Conservation (phyloP, 1,140 invertebrate genomes). For the Reticulitermes speratus region DNA sequence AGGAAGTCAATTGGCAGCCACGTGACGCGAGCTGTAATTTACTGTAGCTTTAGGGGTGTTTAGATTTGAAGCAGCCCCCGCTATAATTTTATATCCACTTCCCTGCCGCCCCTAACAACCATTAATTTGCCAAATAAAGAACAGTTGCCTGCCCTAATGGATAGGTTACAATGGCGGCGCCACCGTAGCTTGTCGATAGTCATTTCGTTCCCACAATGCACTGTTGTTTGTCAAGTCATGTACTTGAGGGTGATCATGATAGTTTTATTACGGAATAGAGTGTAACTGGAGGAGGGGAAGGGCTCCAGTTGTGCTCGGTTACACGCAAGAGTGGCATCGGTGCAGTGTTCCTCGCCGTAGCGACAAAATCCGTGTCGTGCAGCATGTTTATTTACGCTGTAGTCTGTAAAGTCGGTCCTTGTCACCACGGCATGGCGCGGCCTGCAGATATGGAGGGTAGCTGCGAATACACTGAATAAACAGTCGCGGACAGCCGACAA, state of each 20-base stretch:
- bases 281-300: neutral
- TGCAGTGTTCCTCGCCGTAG: too few species aligned
- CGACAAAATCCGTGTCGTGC: too few species aligned
- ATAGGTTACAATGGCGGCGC: constrained; percentile 16
- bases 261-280: constrained; percentile 16
- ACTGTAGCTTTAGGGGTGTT: constrained; percentile 17
- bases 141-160: constrained; percentile 16
- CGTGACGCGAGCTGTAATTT: neutral
- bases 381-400: too few species aligned
- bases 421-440: too few species aligned
- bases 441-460: too few species aligned
- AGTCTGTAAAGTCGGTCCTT: too few species aligned
- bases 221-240: constrained; percentile 18
- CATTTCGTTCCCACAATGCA: constrained; percentile 9
- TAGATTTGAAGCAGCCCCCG: constrained; percentile 16
- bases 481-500: too few species aligned
- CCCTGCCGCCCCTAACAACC: constrained; percentile 5
- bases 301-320: neutral
- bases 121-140: constrained; percentile 19
- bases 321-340: neutral
- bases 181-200: constrained; percentile 12
- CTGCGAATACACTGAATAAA: too few species aligned
- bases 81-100: constrained; percentile 17
- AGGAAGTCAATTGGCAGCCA: constrained; percentile 16
- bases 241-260: neutral